These are phyloP conservation scores for Baronia brevicornis DNA, from an alignment of 2,888 invertebrate species.

Conservation along the genomic window DNA sequence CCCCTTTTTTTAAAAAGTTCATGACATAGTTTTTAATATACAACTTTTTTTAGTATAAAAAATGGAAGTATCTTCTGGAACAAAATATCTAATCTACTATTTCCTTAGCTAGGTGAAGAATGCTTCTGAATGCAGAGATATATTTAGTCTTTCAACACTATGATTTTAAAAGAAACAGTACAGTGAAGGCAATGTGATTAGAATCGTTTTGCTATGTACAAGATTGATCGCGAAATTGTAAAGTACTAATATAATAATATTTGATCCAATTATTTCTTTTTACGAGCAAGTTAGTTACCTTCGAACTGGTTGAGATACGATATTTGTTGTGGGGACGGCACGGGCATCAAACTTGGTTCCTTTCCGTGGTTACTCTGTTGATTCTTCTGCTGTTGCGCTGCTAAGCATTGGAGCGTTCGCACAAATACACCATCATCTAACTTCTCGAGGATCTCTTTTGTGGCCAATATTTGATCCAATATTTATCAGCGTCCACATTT, in stretches of 20 bases:
- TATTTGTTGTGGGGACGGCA: constrained; percentile 97
- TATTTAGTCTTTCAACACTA: too few species aligned
- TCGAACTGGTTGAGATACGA: constrained; percentile 96
- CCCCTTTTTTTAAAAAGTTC: too few species aligned
- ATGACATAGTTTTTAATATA: too few species aligned
- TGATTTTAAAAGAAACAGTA: too few species aligned
- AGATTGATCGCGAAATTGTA: constrained; percentile 26
- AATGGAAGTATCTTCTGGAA: too few species aligned
- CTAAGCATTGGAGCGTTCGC: constrained; percentile 72
- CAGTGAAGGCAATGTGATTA: too few species aligned
- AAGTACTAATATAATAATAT: constrained; percentile 18
- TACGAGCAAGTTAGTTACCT: constrained; percentile 67
- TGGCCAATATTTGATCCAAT: constrained; percentile 37
- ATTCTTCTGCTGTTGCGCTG: constrained; percentile 70
- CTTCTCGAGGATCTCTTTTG: constrained; percentile 67
- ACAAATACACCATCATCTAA: constrained; percentile 73
- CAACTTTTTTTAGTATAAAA: too few species aligned
- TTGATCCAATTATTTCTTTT: constrained; percentile 32
- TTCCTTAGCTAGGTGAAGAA: too few species aligned
- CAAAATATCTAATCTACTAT: too few species aligned
- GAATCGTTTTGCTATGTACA: too few species aligned
- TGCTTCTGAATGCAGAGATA: too few species aligned
- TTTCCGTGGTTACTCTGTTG: constrained; percentile 72
- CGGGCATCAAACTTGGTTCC: constrained; percentile 95
- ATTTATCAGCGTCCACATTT: constrained; percentile 22